phyloP scores from a whole-genome alignment of 2,113 vertebrate species.

The Nannospalax galili region DNA sequence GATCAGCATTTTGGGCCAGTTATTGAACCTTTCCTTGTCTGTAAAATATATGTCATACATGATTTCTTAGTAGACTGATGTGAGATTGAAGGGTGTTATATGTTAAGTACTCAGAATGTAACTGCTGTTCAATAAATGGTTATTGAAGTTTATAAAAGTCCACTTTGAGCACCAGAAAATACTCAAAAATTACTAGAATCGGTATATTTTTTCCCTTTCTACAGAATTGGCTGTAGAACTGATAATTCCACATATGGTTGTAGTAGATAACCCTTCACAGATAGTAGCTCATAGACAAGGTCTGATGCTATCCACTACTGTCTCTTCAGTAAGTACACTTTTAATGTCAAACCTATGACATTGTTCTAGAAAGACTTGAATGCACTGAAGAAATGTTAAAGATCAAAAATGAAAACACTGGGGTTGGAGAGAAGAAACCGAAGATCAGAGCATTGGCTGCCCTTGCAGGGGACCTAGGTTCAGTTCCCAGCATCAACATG shows the following conservation, averaged over 20 bases:
- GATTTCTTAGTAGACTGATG: neutral
- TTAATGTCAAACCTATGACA: neutral
- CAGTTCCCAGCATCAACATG: too few relatives aligned
- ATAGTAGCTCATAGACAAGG: neutral
- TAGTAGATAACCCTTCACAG: neutral
- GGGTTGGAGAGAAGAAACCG: too few relatives aligned
- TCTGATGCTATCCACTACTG: neutral
- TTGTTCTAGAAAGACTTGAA: neutral
- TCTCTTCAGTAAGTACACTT: neutral
- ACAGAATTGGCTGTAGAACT: neutral
- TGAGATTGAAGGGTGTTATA: neutral
- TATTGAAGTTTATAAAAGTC: neutral
- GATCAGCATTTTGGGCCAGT: neutral
- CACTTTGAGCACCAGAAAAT: neutral
- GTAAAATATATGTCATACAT: neutral
- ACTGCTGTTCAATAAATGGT: conserved; percentile 5
- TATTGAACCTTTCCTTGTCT: neutral
- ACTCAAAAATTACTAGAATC: neutral
- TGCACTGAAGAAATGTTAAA: neutral
- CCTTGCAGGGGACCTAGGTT: too few relatives aligned
- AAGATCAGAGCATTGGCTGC: too few relatives aligned
- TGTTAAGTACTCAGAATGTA: neutral
- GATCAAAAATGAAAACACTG: neutral
- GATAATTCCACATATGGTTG: neutral
- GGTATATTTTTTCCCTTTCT: neutral